phyloP scores from a whole-genome alignment of 1,140 invertebrate species.

The Drosophila baimaii region DNA sequence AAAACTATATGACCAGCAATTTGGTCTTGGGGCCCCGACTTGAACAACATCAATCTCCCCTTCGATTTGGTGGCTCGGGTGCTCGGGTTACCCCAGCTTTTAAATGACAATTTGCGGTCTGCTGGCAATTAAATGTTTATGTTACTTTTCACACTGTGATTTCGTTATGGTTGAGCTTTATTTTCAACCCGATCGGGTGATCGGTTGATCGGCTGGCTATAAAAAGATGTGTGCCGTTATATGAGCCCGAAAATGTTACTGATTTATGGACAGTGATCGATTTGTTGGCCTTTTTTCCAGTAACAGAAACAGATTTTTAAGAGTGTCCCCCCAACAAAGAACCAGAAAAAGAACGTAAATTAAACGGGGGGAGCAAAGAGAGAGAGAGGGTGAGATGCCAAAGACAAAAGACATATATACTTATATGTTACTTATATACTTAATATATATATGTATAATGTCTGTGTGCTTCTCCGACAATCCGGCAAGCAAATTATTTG shows the following conservation, averaged over 20 bases:
- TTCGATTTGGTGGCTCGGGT: constrained; percentile 25
- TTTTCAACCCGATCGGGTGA: constrained; percentile 10
- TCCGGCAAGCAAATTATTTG: constrained; percentile 49
- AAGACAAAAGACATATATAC: constrained; percentile 69
- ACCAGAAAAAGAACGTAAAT: constrained; percentile 66
- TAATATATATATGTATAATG: constrained; percentile 55
- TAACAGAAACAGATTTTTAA: constrained; percentile 45
- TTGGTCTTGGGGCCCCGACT: background rate
- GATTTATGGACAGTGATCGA: constrained; percentile 63
- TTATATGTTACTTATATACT: constrained; percentile 12
- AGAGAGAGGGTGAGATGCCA: constrained; percentile 43
- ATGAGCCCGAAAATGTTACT: constrained; percentile 41
- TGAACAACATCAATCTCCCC: constrained; percentile 48
- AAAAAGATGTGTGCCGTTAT: constrained; percentile 49
- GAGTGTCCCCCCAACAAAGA: constrained; percentile 52
- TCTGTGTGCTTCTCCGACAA: constrained; percentile 16
- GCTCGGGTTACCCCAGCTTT: constrained; percentile 44
- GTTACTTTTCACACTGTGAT: constrained; percentile 67
- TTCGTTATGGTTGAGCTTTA: constrained; percentile 54
- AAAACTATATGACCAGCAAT: constrained; percentile 53
- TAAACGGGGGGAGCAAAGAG: constrained; percentile 24
- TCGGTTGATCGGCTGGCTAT: constrained; percentile 26
- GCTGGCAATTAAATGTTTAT: constrained; percentile 73
- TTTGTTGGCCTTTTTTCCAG: constrained; percentile 55
- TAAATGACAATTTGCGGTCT: constrained; percentile 56